Evolutionary conservation across 2,797 vertebrate species (phyloP).

Genomic region (Neosalanx taihuensis): DNA sequence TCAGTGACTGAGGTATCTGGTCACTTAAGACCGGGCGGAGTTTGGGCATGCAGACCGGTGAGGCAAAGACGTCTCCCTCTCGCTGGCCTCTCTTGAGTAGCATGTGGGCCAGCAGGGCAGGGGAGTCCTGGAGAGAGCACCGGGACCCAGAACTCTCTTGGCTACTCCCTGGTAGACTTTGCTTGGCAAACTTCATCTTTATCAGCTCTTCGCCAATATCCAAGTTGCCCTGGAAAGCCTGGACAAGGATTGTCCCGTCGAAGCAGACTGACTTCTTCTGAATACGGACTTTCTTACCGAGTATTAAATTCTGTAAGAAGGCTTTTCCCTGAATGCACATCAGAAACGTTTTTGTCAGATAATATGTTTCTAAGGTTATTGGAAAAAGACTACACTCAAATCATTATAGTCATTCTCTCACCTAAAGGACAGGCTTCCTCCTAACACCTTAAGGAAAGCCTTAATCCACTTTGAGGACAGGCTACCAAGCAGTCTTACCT

Average conservation of each 20-base stretch:
- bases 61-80: constrained; percentile 20
- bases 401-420: not conserved
- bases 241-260: constrained; percentile 71
- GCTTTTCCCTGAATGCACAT: constrained; percentile 66
- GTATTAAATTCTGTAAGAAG: constrained; percentile 74
- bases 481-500: constrained; percentile 49
- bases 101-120: constrained; percentile 44
- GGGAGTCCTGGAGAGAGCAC: constrained; percentile 44
- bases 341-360: not conserved
- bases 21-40: constrained; percentile 40
- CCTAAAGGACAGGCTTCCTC: no score
- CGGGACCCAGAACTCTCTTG: constrained; percentile 36
- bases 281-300: constrained; percentile 74
- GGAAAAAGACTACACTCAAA: not conserved
- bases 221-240: constrained; percentile 65
- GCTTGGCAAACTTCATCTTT: constrained; percentile 75
- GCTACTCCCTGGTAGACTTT: constrained; percentile 35
- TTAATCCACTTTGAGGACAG: not conserved
- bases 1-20: constrained; percentile 35
- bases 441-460: no score
- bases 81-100: constrained; percentile 26
- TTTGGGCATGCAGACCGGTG: constrained; percentile 34
- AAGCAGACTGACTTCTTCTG: constrained; percentile 64
- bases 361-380: not conserved
- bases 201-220: constrained; percentile 76